These are phyloP conservation scores for Melanotaenia boesemani DNA, from an alignment of 2,797 vertebrate species.

Conservation along the genomic window DNA sequence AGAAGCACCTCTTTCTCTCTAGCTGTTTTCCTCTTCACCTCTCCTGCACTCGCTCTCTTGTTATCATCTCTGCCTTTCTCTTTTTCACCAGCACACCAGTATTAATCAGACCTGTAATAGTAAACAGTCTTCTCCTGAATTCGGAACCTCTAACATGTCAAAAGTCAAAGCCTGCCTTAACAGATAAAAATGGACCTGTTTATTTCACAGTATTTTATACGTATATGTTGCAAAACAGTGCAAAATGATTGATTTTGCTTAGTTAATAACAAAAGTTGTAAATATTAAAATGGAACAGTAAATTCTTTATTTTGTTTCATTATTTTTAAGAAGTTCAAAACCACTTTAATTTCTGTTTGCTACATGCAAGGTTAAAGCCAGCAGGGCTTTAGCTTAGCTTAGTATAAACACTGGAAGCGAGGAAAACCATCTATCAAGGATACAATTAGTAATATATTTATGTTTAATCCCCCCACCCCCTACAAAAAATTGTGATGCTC, in stretches of 20 bases:
- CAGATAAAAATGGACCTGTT: conserved; percentile 62
- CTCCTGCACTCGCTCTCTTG: conserved; percentile 39
- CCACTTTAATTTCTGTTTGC: background rate
- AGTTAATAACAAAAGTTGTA: background rate
- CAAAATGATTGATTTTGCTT: background rate
- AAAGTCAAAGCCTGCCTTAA: conserved; percentile 53
- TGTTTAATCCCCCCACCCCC: background rate
- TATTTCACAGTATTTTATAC: conserved; percentile 28
- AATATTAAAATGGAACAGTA: background rate
- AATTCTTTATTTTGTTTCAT: background rate
- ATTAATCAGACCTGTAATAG: conserved; percentile 72
- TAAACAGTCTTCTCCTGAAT: conserved; percentile 70
- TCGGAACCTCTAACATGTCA: conserved; percentile 68
- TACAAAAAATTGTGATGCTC: background rate
- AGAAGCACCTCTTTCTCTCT: conserved; percentile 67
- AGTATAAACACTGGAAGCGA: background rate
- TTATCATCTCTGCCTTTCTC: conserved; percentile 48
- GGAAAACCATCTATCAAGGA: background rate
- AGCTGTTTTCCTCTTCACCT: conserved; percentile 66
- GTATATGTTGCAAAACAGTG: background rate
- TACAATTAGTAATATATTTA: background rate
- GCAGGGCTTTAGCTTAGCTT: background rate
- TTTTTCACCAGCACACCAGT: conserved; percentile 41
- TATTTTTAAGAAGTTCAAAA: background rate
- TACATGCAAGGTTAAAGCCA: background rate